A percentile compares a stretch with the other conserved stretches of the same genome.
Evolutionary conservation across 2,797 vertebrate species (phyloP).

Genomic region (Rhinophrynus dorsalis): DNA sequence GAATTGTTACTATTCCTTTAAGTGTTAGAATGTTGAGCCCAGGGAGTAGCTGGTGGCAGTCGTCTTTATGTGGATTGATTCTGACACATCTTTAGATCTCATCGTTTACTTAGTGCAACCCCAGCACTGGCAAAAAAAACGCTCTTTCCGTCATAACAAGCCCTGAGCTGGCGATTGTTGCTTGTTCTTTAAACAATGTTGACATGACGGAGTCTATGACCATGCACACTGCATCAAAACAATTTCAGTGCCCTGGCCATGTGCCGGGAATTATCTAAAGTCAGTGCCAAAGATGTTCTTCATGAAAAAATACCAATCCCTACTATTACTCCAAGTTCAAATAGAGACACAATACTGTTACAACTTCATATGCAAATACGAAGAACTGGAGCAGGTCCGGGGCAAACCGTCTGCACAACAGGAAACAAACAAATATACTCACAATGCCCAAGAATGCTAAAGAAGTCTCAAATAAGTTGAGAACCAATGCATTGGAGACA

Average conservation of each 20-base stretch:
- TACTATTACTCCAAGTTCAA: background rate
- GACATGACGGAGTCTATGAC: slow-evolving; percentile 60
- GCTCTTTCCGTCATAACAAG: slow-evolving; percentile 58
- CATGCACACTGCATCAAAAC: slow-evolving; percentile 64
- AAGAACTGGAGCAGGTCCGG: too few species aligned
- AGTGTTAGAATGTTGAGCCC: too few species aligned
- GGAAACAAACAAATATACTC: too few species aligned
- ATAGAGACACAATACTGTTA: too few species aligned
- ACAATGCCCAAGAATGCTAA: too few species aligned
- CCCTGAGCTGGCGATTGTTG: slow-evolving; percentile 47
- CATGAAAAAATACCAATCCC: slow-evolving; percentile 37
- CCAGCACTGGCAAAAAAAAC: slow-evolving; percentile 49
- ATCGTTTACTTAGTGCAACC: slow-evolving; percentile 42
- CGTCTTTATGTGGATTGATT: background rate
- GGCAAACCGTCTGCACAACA: too few species aligned
- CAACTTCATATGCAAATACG: background rate
- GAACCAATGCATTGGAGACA: too few species aligned
- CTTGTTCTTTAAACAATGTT: slow-evolving; percentile 58
- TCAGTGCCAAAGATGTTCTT: slow-evolving; percentile 34
- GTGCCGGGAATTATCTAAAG: slow-evolving; percentile 45
- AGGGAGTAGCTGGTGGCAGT: too few species aligned
- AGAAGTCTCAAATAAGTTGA: too few species aligned
- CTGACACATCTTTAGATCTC: background rate
- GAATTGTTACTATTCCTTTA: too few species aligned
- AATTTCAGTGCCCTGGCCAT: slow-evolving; percentile 54